Conservation (phyloP, 2,888 invertebrate genomes). For the Platynereis dumerilii region DNA sequence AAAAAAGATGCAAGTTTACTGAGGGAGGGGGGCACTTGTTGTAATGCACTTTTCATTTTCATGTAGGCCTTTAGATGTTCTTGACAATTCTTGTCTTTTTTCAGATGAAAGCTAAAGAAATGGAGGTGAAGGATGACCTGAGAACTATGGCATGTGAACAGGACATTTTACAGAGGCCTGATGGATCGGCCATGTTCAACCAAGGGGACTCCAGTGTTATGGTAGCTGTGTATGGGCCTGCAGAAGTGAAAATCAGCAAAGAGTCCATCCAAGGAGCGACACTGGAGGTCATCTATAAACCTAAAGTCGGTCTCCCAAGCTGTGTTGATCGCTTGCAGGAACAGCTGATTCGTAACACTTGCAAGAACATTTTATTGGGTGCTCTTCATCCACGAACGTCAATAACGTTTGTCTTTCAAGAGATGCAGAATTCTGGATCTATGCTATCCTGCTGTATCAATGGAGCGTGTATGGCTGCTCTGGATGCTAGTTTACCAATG, state of each 20-base stretch:
- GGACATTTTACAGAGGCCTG: slow-evolving; percentile 57
- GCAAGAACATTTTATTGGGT: slow-evolving; percentile 76
- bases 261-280: slow-evolving; percentile 79
- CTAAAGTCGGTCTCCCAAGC: slow-evolving; percentile 78
- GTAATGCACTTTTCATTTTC: too few species aligned
- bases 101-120: neutral
- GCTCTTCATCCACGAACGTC: slow-evolving; percentile 81
- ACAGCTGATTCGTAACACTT: slow-evolving; percentile 76
- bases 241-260: slow-evolving; percentile 80
- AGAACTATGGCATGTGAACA: slow-evolving; percentile 8
- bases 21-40: too few species aligned
- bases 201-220: slow-evolving; percentile 95
- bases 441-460: slow-evolving; percentile 82
- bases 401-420: slow-evolving; percentile 81
- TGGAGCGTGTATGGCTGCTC: slow-evolving; percentile 79
- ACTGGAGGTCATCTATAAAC: slow-evolving; percentile 76
- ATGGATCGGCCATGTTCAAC: slow-evolving; percentile 94
- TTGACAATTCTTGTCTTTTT: too few species aligned
- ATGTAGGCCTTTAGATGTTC: too few species aligned
- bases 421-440: slow-evolving; percentile 75
- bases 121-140: neutral
- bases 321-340: slow-evolving; percentile 77
- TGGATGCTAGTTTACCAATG: slow-evolving; percentile 85
- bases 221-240: slow-evolving; percentile 96
- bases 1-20: too few species aligned